Percentiles rank a stretch among this genome's conserved stretches.
Conservation (phyloP, 2,888 invertebrate species). For the Nomada fabriciana region DNA sequence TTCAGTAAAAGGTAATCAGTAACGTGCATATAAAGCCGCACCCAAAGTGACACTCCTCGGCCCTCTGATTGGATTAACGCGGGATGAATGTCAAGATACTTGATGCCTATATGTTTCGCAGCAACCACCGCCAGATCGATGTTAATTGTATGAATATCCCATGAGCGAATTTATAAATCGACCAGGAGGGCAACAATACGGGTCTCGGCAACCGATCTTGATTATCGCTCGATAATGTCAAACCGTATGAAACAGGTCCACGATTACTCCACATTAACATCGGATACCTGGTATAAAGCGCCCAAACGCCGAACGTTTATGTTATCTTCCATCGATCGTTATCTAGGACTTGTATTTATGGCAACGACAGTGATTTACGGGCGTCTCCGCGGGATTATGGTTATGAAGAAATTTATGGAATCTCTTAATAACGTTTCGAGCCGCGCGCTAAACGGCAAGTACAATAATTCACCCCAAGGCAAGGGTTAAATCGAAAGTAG, state of each 20-base stretch:
- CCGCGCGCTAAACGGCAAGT: not conserved
- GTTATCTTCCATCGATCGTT: constrained; percentile 52
- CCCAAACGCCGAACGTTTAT: constrained; percentile 24
- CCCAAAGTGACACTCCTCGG: constrained; percentile 74
- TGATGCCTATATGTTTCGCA: constrained; percentile 30
- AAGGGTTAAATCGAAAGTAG: not conserved
- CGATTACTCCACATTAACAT: constrained; percentile 44
- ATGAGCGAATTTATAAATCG: constrained; percentile 70
- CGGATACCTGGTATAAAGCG: constrained; percentile 19
- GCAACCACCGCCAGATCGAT: constrained; percentile 47
- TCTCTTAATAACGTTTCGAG: constrained; percentile 45
- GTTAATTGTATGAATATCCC: constrained; percentile 75
- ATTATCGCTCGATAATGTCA: constrained; percentile 59
- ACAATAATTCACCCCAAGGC: constrained; percentile 19
- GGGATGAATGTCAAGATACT: constrained; percentile 68
- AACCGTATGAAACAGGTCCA: constrained; percentile 46
- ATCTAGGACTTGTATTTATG: constrained; percentile 50
- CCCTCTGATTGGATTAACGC: constrained; percentile 73
- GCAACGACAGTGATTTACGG: constrained; percentile 43
- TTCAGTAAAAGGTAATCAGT: constrained; percentile 60
- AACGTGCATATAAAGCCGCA: constrained; percentile 67
- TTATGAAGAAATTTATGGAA: constrained; percentile 51
- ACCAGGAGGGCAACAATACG: constrained; percentile 53
- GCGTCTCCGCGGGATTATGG: constrained; percentile 33
- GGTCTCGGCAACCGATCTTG: constrained; percentile 28